A percentile compares a stretch with the other conserved stretches of the same genome.
phyloP scores from a whole-genome alignment of 1,140 invertebrate species.

The Nasonia longicornis region DNA sequence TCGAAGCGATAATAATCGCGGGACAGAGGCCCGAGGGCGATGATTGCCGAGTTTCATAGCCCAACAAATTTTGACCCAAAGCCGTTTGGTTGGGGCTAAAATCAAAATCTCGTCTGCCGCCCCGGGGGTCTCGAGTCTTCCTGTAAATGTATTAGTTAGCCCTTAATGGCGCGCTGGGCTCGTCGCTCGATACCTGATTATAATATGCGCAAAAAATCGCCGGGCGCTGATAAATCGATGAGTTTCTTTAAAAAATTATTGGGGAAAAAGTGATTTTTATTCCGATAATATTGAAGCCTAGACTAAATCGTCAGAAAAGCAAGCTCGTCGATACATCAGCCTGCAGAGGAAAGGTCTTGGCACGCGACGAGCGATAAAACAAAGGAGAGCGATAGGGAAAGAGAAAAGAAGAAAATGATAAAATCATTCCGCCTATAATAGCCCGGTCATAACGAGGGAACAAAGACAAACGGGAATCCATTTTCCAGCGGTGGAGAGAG shows the following conservation, averaged over 20 bases:
- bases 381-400: not conserved
- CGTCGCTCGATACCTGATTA: not conserved
- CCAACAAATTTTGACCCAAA: conserved; percentile 25
- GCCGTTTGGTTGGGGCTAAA: not conserved
- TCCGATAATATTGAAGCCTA: too few species aligned
- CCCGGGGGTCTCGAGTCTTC: not conserved
- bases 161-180: not conserved
- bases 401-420: conserved; percentile 7
- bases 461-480: conserved; percentile 30
- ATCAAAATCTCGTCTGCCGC: not conserved
- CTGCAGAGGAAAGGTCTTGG: not conserved
- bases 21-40: not conserved
- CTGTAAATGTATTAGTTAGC: conserved; percentile 1
- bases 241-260: too few species aligned
- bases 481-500: not conserved
- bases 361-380: conserved; percentile 4
- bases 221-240: too few species aligned
- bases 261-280: too few species aligned
- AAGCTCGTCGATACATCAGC: not conserved
- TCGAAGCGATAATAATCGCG: conserved; percentile 21
- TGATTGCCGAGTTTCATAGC: conserved; percentile 25
- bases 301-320: not conserved
- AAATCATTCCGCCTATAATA: conserved; percentile 30
- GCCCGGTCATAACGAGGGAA: conserved; percentile 15
- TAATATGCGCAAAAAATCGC: not conserved